These are phyloP conservation scores for Calameuta filiformis DNA, from an alignment of 2,888 invertebrate species.

Conservation along the genomic window DNA sequence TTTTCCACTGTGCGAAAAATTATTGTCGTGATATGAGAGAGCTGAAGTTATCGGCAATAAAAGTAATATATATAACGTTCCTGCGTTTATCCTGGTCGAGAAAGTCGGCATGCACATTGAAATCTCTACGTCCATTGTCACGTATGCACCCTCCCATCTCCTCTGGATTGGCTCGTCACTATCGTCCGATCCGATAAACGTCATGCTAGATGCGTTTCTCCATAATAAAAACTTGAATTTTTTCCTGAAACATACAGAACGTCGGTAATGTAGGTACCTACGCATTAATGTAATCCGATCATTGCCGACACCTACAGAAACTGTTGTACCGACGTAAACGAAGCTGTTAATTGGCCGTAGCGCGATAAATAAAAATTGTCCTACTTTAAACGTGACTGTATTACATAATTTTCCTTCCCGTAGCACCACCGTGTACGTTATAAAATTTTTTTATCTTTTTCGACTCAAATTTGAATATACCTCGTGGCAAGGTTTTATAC, in stretches of 20 bases:
- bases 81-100: background rate
- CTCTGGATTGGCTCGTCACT: background rate
- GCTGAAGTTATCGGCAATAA: slow-evolving; percentile 60
- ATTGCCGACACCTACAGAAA: background rate
- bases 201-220: background rate
- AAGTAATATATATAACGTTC: slow-evolving; percentile 12
- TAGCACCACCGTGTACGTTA: no score
- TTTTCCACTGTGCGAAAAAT: slow-evolving; percentile 43
- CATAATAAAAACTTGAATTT: background rate
- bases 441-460: background rate
- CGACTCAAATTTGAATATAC: background rate
- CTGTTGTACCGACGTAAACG: background rate
- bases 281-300: background rate
- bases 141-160: background rate
- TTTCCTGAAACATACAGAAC: background rate
- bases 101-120: background rate
- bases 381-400: no score
- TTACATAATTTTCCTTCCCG: background rate
- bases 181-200: background rate
- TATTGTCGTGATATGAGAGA: slow-evolving; percentile 62
- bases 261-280: background rate
- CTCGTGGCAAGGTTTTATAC: background rate
- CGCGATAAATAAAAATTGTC: no score
- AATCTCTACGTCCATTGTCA: background rate
- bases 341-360: background rate